Evolutionary conservation across 2,797 vertebrate species (phyloP), one percentile per base, ranked within the genome.

Genomic region (Periparus ater): DNA sequence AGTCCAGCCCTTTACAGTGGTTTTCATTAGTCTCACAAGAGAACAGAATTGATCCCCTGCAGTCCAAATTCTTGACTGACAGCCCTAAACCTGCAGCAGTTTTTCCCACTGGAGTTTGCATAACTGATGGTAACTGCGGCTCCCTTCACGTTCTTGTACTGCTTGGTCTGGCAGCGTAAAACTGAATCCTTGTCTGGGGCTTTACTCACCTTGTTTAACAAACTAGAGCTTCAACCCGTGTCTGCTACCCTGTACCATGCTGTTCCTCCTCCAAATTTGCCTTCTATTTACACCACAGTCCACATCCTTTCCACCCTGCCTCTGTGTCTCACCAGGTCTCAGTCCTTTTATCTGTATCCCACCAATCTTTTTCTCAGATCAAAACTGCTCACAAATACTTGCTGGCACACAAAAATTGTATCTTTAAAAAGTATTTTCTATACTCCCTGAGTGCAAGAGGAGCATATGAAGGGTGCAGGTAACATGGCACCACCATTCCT

Each of bases 1-100:
- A 47, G 10, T 74, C 23, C 26, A 70, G 30, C 17, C 15, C 51
- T 42, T 30, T 42, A 32, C 16, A 25, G 2, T 42, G 42, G 6
- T 74, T 85, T 88, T 68, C 40, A 23, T 57, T 27, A 27, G 11
- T 44, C 15, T 62, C 48, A 27, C 22, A 19, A 26, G 54, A 48
- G 42, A 71, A 23, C 4, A 47, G 65, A 60, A 51, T 1, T n/a
- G 38, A 34, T 58, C 17, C 26, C 11, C 36, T 77, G 57, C 15
- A 51, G 66, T 19, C 36, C 0, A 0, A 48, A 9, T 74, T 66
- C 25, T 57, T 68, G 32, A 25, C 1, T 58, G 23, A 27, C 8
- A 27, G 11, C 25, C n/a, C 40, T 51, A 38, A n/a, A 47, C 7
- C 40, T 62, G 30, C 30, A 21, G 40, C 48, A 30, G 2, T 26